phyloP scores from a whole-genome alignment of 2,797 vertebrate genomes.

The Myotis pilosus region DNA sequence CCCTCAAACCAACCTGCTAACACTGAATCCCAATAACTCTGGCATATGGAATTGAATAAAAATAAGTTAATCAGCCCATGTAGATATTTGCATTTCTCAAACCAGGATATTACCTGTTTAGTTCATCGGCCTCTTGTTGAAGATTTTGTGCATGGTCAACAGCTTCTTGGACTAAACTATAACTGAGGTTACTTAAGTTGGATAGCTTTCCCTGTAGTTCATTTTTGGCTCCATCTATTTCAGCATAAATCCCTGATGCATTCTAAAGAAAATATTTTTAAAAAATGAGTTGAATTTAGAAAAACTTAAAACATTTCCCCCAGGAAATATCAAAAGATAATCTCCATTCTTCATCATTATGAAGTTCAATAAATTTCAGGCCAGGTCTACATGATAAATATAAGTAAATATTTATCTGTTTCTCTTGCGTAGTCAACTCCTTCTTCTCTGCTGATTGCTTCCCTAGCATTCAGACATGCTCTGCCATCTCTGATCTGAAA shows the following conservation, averaged over 20 bases:
- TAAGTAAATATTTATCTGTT: background rate
- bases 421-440: background rate
- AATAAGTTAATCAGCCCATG: background rate
- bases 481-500: background rate
- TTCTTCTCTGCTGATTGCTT: background rate
- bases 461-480: background rate
- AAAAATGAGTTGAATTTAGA: slow-evolving; percentile 15
- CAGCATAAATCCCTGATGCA: slow-evolving; percentile 90
- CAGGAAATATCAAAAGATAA: background rate
- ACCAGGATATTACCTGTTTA: slow-evolving; percentile 87
- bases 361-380: slow-evolving; percentile 3
- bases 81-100: background rate
- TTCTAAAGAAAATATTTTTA: slow-evolving; percentile 84
- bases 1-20: background rate
- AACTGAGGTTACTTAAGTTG: slow-evolving; percentile 88
- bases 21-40: background rate
- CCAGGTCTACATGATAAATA: background rate
- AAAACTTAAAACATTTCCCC: background rate
- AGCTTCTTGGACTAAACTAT: slow-evolving; percentile 89
- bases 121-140: slow-evolving; percentile 86
- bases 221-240: slow-evolving; percentile 92
- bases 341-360: background rate
- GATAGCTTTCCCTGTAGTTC: slow-evolving; percentile 88
- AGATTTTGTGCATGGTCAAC: slow-evolving; percentile 87
- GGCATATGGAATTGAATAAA: background rate